Conservation (phyloP, 2,113 vertebrate species). For the Platichthys stellatus region DNA sequence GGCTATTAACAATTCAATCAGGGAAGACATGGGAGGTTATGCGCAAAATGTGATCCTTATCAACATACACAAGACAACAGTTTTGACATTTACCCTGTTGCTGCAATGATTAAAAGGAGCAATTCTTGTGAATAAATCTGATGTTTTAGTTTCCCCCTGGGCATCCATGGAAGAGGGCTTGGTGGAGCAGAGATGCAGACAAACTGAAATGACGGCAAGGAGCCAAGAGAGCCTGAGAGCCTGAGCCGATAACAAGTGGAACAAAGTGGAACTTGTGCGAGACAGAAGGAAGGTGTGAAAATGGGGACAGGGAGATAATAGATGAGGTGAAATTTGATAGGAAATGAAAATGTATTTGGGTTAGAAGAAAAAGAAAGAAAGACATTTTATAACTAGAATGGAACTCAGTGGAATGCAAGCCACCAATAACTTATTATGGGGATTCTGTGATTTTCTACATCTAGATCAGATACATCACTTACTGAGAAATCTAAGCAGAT, state of each 20-base stretch:
- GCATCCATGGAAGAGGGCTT: not conserved
- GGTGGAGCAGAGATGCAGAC: not conserved
- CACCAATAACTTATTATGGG: too few relatives aligned
- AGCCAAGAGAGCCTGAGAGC: not conserved
- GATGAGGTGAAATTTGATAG: too few relatives aligned
- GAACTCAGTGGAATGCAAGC: too few relatives aligned
- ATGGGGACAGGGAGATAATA: too few relatives aligned
- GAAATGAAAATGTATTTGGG: too few relatives aligned
- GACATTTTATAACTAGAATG: too few relatives aligned
- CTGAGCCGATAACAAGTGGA: too few relatives aligned
- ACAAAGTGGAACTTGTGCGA: not conserved
- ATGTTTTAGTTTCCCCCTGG: constrained; percentile 6
- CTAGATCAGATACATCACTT: too few relatives aligned
- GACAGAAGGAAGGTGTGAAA: not conserved
- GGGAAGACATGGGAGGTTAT: not conserved
- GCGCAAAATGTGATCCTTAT: constrained; percentile 14
- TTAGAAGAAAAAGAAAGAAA: too few relatives aligned
- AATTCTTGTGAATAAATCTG: constrained; percentile 12
- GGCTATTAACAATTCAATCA: constrained; percentile 18
- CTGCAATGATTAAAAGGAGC: constrained; percentile 4
- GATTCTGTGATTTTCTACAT: too few relatives aligned
- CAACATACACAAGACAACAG: constrained; percentile 16
- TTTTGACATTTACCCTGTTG: constrained; percentile 5
- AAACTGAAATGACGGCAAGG: not conserved
- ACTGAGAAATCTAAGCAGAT: too few relatives aligned